phyloP scores from a whole-genome alignment of 2,888 invertebrate genomes.

The Pyrgus malvae region DNA sequence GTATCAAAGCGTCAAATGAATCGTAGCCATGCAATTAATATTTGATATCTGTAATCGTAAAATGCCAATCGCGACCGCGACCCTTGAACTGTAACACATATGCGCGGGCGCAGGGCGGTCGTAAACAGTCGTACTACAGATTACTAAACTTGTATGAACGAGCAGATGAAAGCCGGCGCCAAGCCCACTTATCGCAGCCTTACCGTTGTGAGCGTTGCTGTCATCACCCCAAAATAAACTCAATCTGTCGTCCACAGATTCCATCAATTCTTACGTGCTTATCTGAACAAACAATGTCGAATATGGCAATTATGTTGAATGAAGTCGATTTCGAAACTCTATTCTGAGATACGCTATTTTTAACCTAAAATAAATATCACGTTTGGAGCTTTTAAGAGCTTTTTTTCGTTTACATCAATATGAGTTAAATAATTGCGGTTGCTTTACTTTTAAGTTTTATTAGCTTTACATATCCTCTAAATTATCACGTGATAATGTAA shows the following conservation, averaged over 20 bases:
- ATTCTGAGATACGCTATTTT: neutral
- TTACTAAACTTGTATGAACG: too few relatives aligned
- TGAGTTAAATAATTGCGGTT: too few relatives aligned
- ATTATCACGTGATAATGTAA: too few relatives aligned
- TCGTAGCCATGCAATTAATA: constrained; percentile 1
- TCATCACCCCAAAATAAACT: constrained; percentile 75
- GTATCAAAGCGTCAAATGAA: constrained; percentile 12
- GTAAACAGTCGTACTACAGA: constrained; percentile 67
- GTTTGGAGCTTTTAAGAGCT: too few relatives aligned
- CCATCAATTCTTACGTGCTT: constrained; percentile 24
- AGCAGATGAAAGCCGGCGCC: constrained; percentile 71
- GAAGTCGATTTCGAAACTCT: neutral
- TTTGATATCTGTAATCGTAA: constrained; percentile 34
- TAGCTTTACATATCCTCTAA: too few relatives aligned
- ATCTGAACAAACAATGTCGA: constrained; percentile 18
- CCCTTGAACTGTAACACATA: constrained; percentile 44
- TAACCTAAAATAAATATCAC: too few relatives aligned
- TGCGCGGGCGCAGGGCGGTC: constrained; percentile 53
- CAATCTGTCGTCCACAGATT: constrained; percentile 25
- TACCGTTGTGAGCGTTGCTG: constrained; percentile 65
- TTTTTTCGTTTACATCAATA: too few relatives aligned
- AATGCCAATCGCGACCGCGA: constrained; percentile 42
- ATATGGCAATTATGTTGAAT: constrained; percentile 5
- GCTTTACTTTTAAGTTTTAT: too few relatives aligned
- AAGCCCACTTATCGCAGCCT: constrained; percentile 73